Evolutionary conservation across 2,888 invertebrate species (phyloP).

Genomic region (Dorcus parallelipipedus): DNA sequence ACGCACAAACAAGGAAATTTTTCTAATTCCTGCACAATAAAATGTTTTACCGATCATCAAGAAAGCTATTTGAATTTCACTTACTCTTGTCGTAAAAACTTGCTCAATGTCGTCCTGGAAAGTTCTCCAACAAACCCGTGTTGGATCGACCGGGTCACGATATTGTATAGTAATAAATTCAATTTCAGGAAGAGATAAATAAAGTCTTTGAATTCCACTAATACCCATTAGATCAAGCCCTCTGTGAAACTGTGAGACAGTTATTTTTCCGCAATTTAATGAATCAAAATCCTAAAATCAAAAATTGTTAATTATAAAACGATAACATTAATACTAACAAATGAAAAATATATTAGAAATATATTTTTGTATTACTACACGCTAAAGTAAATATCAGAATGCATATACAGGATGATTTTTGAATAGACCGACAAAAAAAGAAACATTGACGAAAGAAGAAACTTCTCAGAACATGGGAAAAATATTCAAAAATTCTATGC

Average conservation of each 20-base stretch:
- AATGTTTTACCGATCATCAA: neutral
- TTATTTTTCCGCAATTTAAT: slow-evolving; percentile 64
- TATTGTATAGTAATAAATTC: slow-evolving; percentile 64
- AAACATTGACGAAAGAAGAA: too few species aligned
- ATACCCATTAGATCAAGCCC: slow-evolving; percentile 66
- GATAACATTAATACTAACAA: too few species aligned
- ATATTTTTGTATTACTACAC: too few species aligned
- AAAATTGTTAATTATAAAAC: neutral
- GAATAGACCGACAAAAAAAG: too few species aligned
- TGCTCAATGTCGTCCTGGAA: slow-evolving; percentile 77
- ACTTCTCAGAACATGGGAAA: too few species aligned
- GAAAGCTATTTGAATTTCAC: neutral
- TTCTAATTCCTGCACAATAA: slow-evolving; percentile 51
- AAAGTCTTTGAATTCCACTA: slow-evolving; percentile 54
- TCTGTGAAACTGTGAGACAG: slow-evolving; percentile 68
- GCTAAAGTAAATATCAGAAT: too few species aligned
- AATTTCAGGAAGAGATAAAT: slow-evolving; percentile 61
- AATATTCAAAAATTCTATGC: too few species aligned
- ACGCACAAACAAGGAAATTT: slow-evolving; percentile 62
- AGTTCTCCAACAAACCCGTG: slow-evolving; percentile 69
- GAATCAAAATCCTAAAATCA: slow-evolving; percentile 63
- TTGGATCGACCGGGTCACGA: slow-evolving; percentile 66
- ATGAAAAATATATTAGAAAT: too few species aligned
- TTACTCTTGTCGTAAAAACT: slow-evolving; percentile 49
- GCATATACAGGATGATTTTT: too few species aligned